Conservation (phyloP, 2,113 vertebrate genomes). For the Pholis gunnellus region DNA sequence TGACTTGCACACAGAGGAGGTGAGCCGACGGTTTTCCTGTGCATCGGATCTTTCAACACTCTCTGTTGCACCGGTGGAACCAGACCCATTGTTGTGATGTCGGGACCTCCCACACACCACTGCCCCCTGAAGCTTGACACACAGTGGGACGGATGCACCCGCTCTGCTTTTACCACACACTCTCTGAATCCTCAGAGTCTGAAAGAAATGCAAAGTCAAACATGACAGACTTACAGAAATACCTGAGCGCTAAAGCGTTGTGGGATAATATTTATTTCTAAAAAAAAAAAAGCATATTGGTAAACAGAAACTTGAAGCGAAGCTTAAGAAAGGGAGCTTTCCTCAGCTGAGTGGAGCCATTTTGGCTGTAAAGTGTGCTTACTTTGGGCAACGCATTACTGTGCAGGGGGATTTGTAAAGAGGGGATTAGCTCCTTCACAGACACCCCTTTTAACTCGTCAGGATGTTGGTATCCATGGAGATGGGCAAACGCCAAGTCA, state of each 20-base stretch:
- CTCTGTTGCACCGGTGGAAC: conserved; percentile 17
- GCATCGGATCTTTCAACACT: conserved; percentile 8
- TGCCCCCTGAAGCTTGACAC: conserved; percentile 86
- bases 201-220: conserved; percentile 25
- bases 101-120: conserved; percentile 71
- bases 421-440: conserved; percentile 89
- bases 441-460: conserved; percentile 86
- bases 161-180: conserved; percentile 83
- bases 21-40: conserved; percentile 3
- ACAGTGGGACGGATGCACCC: conserved; percentile 87
- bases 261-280: background rate
- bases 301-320: conserved; percentile 15
- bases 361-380: conserved; percentile 36
- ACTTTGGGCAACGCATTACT: conserved; percentile 88
- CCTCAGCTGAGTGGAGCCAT: conserved; percentile 28
- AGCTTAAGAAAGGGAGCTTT: conserved; percentile 16
- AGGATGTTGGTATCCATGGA: conserved; percentile 85
- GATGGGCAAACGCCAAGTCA: conserved; percentile 88
- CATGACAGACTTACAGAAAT: conserved; percentile 4
- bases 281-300: conserved; percentile 9
- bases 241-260: background rate
- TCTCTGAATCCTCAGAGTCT: conserved; percentile 89
- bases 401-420: conserved; percentile 86
- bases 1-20: conserved; percentile 16
- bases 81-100: conserved; percentile 21